These are phyloP conservation scores for Microhierax caerulescens DNA, from an alignment of 2,797 vertebrate genomes.

Conservation along the genomic window DNA sequence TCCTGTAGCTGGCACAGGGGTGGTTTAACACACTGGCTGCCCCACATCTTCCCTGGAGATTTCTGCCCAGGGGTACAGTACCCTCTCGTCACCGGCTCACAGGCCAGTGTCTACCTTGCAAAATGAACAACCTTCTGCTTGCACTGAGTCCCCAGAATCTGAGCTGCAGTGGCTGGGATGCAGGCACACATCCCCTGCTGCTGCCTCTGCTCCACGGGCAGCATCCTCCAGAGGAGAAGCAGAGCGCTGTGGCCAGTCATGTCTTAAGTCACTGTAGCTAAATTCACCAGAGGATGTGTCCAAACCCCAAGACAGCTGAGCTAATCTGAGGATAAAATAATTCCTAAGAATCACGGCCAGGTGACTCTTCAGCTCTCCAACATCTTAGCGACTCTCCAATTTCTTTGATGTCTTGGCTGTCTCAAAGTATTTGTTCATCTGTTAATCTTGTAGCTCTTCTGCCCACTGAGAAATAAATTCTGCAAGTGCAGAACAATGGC, in stretches of 20 bases:
- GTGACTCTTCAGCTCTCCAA: background rate
- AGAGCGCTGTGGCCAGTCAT: background rate
- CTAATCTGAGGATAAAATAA: background rate
- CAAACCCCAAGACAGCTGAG: background rate
- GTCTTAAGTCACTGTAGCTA: background rate
- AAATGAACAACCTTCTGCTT: background rate
- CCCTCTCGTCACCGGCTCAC: too few relatives aligned
- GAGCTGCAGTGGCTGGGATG: background rate
- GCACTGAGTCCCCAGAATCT: background rate
- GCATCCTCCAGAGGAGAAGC: background rate
- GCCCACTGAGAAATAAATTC: background rate
- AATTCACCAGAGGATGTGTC: slow-evolving; percentile 11
- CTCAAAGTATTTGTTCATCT: slow-evolving; percentile 20
- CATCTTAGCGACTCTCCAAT: background rate
- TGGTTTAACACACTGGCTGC: background rate
- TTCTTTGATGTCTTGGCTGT: slow-evolving; percentile 9
- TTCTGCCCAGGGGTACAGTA: background rate
- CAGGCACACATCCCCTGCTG: background rate
- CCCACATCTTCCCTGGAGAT: background rate
- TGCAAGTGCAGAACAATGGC: background rate
- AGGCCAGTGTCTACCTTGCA: too few relatives aligned
- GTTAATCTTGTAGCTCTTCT: slow-evolving; percentile 37
- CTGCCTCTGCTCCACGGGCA: background rate
- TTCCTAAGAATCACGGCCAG: background rate
- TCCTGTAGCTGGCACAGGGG: background rate